Evolutionary conservation across 2,888 invertebrate genomes (phyloP).

Genomic region (Crepidodera aurea): DNA sequence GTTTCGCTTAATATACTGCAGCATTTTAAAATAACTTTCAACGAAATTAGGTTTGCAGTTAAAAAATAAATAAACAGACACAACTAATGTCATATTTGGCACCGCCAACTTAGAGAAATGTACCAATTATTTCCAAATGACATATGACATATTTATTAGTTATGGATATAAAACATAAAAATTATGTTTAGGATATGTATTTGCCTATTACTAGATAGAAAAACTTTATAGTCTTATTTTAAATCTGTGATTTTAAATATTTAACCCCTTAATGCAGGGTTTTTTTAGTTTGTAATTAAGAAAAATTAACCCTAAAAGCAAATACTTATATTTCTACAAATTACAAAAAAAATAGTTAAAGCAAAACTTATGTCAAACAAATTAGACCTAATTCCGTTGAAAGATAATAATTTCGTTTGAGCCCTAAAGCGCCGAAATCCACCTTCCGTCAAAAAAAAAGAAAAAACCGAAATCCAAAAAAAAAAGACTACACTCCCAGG

Average conservation of each 20-base stretch:
- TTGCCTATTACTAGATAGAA: not conserved
- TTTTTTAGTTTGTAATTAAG: no score
- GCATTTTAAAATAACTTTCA: not conserved
- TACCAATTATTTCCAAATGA: no score
- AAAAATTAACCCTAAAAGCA: not conserved
- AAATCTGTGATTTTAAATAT: not conserved
- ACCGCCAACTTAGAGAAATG: no score
- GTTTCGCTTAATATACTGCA: not conserved
- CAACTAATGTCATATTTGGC: no score
- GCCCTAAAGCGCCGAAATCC: constrained; percentile 16
- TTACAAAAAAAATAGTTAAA: not conserved
- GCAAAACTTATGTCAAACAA: not conserved
- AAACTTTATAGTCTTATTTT: not conserved
- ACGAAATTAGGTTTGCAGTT: not conserved
- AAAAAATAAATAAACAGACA: no score
- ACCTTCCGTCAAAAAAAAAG: constrained; percentile 17
- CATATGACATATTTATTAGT: no score
- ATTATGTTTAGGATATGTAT: not conserved
- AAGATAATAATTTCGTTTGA: constrained; percentile 3
- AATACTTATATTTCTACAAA: not conserved
- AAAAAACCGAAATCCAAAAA: constrained; percentile 8
- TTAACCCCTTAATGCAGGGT: no score
- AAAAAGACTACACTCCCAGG: constrained; percentile 51
- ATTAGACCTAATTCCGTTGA: constrained; percentile 10
- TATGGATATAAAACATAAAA: no score